Evolutionary conservation across 2,888 invertebrate genomes (phyloP).

Genomic region (Leucophenga montana): DNA sequence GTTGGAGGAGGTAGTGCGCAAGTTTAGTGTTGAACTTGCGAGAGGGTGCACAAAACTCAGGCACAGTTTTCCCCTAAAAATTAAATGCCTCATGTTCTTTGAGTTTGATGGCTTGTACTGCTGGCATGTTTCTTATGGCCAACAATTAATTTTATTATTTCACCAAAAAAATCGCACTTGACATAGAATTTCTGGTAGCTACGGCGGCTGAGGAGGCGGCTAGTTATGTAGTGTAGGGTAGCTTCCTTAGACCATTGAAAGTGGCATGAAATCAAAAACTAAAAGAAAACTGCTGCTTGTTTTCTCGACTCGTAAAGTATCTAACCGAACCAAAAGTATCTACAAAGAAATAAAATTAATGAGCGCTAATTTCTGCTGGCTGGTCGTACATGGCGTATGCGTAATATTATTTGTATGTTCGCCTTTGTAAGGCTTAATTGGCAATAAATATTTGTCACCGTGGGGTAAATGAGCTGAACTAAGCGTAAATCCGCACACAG

Average conservation of each 20-base stretch:
- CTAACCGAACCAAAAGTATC: too few species aligned
- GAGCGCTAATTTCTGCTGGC: neutral
- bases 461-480: too few species aligned
- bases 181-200: neutral
- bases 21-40: neutral
- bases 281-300: neutral
- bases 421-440: neutral
- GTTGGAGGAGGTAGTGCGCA: neutral
- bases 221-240: neutral
- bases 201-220: too few species aligned
- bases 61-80: neutral
- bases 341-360: conserved; percentile 5
- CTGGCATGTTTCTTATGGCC: conserved; percentile 24
- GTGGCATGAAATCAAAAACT: neutral
- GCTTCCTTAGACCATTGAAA: neutral
- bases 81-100: conserved; percentile 7
- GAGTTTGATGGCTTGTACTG: neutral
- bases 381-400: conserved; percentile 7
- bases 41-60: neutral
- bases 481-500: too few species aligned
- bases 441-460: conserved; percentile 11
- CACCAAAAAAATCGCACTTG: neutral
- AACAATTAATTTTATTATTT: conserved; percentile 24
- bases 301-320: too few species aligned
- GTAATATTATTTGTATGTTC: neutral